These are phyloP conservation scores for Tympanoctomys barrerae DNA, from an alignment of 2,797 vertebrate genomes.

Conservation along the genomic window DNA sequence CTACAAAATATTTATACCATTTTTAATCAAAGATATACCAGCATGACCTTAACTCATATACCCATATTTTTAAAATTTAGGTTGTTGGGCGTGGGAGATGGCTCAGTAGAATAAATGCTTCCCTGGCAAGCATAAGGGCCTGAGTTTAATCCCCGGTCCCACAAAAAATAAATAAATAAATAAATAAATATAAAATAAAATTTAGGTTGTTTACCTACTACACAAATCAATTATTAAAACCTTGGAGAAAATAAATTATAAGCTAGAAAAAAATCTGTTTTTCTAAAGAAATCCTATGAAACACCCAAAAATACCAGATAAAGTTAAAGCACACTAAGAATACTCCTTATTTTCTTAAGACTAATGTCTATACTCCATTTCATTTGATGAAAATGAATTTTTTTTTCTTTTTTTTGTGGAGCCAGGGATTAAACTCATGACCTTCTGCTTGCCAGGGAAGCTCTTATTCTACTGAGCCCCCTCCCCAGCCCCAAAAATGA, in stretches of 20 bases:
- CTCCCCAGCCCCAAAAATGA: constrained; percentile 3
- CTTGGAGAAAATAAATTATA: constrained; percentile 35
- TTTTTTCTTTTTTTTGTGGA: too few species aligned
- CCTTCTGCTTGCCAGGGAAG: too few species aligned
- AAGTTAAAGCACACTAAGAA: background rate
- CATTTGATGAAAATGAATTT: constrained; percentile 31
- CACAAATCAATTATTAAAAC: constrained; percentile 44
- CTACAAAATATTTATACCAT: background rate
- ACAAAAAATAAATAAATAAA: too few species aligned
- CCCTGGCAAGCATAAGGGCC: too few species aligned
- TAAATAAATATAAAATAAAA: background rate
- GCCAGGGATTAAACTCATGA: too few species aligned
- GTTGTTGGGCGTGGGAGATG: background rate
- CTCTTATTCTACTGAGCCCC: too few species aligned
- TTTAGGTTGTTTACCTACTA: background rate
- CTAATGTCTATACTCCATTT: background rate
- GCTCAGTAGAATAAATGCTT: too few species aligned
- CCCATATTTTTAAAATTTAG: background rate
- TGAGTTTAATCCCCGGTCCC: too few species aligned
- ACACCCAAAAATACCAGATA: background rate
- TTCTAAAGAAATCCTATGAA: constrained; percentile 50
- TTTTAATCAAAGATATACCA: background rate
- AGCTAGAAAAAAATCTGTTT: background rate
- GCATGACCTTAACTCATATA: constrained; percentile 36
- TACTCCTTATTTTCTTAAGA: constrained; percentile 46